Conservation (phyloP, 2,888 invertebrate species). For the Bellardia bayeri region DNA sequence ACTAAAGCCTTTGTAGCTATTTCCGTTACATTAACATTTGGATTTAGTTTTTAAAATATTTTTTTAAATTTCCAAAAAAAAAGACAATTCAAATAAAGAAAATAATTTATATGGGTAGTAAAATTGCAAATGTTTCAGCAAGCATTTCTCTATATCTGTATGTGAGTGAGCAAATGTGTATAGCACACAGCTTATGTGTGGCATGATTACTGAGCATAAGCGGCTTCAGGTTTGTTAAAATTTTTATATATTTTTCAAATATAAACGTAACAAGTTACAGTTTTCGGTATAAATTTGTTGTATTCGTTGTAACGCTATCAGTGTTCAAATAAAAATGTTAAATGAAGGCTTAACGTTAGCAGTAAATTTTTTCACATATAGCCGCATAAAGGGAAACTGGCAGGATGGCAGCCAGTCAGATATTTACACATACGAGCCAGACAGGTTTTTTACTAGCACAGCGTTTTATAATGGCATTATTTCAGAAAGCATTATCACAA, state of each 20-base stretch:
- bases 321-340: slow-evolving; percentile 32
- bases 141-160: background rate
- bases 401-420: background rate
- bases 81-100: slow-evolving; percentile 10
- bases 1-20: background rate
- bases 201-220: slow-evolving; percentile 45
- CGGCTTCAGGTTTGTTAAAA: slow-evolving; percentile 43
- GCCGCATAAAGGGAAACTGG: background rate
- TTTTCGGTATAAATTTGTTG: slow-evolving; percentile 8
- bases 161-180: background rate
- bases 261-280: slow-evolving; percentile 15
- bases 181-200: background rate
- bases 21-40: slow-evolving; percentile 25
- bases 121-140: slow-evolving; percentile 1
- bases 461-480: slow-evolving; percentile 46
- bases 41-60: background rate
- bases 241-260: background rate
- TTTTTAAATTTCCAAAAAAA: background rate
- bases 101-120: background rate
- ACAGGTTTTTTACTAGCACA: background rate
- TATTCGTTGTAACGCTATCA: slow-evolving; percentile 4
- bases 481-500: background rate
- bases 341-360: slow-evolving; percentile 34
- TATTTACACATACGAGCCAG: background rate
- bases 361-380: slow-evolving; percentile 14